These are phyloP conservation scores for Napeogenes inachia DNA, from an alignment of 2,888 invertebrate genomes.

Conservation along the genomic window DNA sequence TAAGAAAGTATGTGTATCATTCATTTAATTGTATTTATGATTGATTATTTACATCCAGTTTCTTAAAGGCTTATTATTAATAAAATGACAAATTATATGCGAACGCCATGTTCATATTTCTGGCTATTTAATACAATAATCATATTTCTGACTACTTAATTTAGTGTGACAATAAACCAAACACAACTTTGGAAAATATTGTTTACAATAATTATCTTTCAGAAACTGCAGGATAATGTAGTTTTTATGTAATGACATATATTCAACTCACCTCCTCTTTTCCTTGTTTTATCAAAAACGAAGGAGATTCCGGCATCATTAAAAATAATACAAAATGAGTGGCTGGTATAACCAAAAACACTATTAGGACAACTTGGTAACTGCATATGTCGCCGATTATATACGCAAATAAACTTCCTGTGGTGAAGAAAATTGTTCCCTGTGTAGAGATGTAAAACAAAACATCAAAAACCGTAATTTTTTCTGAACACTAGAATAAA, in stretches of 20 bases:
- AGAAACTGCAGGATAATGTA: no score
- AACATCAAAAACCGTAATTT: no score
- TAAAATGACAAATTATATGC: constrained; percentile 28
- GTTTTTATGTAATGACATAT: no score
- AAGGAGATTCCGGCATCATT: constrained; percentile 80
- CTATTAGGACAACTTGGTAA: constrained; percentile 70
- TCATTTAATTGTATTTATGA: not conserved
- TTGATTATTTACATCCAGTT: not conserved
- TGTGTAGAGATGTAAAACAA: constrained; percentile 5
- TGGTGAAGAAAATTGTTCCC: constrained; percentile 61
- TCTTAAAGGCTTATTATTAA: not conserved
- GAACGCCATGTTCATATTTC: no score
- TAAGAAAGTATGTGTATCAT: not conserved
- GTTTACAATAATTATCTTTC: no score
- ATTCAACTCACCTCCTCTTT: constrained; percentile 49
- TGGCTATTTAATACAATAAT: no score
- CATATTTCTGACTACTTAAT: no score
- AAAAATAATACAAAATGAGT: constrained; percentile 66
- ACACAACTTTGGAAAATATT: no score
- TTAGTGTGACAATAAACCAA: no score
- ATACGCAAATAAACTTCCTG: constrained; percentile 71
- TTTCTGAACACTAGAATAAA: no score
- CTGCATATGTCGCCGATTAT: constrained; percentile 69
- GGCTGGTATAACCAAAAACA: constrained; percentile 60
- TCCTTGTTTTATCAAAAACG: constrained; percentile 64